Conservation (phyloP, 2,113 vertebrate genomes). For the Dicaeum eximium region DNA sequence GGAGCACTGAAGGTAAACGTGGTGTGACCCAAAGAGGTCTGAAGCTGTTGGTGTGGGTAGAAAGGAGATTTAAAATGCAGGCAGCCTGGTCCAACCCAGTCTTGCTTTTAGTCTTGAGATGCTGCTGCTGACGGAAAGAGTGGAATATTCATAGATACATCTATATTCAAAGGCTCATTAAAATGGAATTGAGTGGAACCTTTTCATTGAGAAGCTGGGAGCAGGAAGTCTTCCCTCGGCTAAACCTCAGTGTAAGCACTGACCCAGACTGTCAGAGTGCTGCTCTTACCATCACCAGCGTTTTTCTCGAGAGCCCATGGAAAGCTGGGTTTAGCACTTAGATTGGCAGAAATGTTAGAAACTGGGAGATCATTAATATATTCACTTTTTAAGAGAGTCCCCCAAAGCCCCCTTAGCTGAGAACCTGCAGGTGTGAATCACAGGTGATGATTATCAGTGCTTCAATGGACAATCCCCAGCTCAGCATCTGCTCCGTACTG, state of each 20-base stretch:
- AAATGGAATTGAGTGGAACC: background rate
- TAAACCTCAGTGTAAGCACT: background rate
- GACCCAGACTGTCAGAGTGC: background rate
- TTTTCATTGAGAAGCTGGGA: background rate
- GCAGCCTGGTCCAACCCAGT: rapidly evolving
- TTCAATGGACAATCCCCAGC: background rate
- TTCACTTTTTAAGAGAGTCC: background rate
- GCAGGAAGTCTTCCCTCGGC: background rate
- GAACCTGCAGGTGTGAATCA: rapidly evolving
- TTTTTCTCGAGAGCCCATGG: background rate
- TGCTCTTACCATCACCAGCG: background rate
- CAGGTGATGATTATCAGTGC: background rate
- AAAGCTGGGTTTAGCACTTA: background rate
- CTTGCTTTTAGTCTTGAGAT: background rate
- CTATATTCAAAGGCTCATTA: background rate
- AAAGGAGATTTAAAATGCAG: background rate
- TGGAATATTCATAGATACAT: background rate
- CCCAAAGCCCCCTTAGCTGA: background rate
- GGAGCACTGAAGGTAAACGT: background rate
- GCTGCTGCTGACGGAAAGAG: background rate
- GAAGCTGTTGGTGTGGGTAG: background rate
- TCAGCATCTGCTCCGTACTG: background rate
- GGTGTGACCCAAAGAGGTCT: background rate
- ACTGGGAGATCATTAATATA: background rate
- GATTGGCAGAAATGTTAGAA: background rate